Base-by-base conservation (phyloP, 1,140 invertebrate genomes). In the Euwallacea similis region DNA sequence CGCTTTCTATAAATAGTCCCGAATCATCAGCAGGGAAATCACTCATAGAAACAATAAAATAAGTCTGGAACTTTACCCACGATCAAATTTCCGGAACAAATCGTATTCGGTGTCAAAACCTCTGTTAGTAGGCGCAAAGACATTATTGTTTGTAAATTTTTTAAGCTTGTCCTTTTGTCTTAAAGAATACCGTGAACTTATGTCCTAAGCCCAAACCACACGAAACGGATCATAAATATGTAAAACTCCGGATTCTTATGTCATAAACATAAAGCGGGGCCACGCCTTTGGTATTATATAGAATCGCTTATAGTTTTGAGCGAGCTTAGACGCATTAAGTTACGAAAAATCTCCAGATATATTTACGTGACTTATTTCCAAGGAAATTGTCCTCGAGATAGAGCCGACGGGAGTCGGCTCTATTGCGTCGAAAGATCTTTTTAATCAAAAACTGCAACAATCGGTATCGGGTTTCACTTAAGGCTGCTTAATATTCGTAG, bases 401-500 rank as follows among this genome's bases (percentile, higher is more conserved):
- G 4, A 33, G 21, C 4, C 4, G 21, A 33, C 21, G 4, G 21
- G 1, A 4, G 21, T 33, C 4, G 1, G 21, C 4, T 33, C 21
- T 4, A 4, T 33, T 33, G 21, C 21, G 1, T 4, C 21, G 21
- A 4, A 33, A 33, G 21, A 33, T 33, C 4, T 33, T 33, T 33
- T 33, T 33, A 33, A 33, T 33, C 21, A 4, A 33, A 33, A 33
- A 33, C 21, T 33, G 21, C 56, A 42, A 59, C 56, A 59, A 59
- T 59, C 56, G 42, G 56, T 8, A 41, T 47, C 60, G 16, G n/a
- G 61, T 63, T 63, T 63, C 61, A 63, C 9, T 10, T 44, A 13
- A 13, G 42, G 33, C 43, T 43, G 16, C 11, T 65, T 54, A 65
- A 66, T 66, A 66, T 66, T 56, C 65, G 11, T n/a, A 42, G 11